Conservation (phyloP, 2,113 vertebrate species). For the Ameiurus melas region DNA sequence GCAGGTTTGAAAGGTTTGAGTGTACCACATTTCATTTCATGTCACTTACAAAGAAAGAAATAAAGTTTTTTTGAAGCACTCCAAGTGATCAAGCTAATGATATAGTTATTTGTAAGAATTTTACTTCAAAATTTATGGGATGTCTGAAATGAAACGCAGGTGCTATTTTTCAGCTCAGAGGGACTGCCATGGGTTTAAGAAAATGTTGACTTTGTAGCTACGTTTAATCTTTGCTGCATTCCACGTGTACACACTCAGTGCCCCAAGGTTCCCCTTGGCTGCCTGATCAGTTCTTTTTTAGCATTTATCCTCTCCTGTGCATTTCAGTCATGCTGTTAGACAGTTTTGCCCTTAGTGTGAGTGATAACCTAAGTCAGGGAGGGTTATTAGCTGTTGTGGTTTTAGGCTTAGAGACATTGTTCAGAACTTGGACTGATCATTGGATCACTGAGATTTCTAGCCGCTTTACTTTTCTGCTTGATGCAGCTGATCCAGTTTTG, state of each 20-base stretch:
- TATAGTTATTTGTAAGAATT: slow-evolving; percentile 67
- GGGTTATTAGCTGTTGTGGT: slow-evolving; percentile 40
- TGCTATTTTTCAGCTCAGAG: slow-evolving; percentile 49
- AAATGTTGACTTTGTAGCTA: slow-evolving; percentile 2
- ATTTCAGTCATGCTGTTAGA: slow-evolving; percentile 36
- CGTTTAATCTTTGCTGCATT: slow-evolving; percentile 33
- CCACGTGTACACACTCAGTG: slow-evolving; percentile 24
- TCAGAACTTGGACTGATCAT: slow-evolving; percentile 8
- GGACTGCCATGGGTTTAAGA: slow-evolving; percentile 39
- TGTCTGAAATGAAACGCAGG: slow-evolving; percentile 65
- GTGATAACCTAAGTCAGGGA: slow-evolving; percentile 13
- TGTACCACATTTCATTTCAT: slow-evolving; percentile 11
- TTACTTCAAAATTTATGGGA: slow-evolving; percentile 26
- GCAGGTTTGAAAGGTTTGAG: neutral
- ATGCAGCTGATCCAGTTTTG: neutral
- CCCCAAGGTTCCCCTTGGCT: slow-evolving; percentile 31
- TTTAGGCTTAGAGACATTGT: slow-evolving; percentile 3
- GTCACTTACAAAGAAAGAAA: neutral
- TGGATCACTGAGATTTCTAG: slow-evolving; percentile 10
- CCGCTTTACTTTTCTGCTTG: neutral
- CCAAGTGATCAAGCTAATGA: slow-evolving; percentile 68
- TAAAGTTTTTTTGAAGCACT: slow-evolving; percentile 61
- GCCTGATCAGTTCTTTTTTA: slow-evolving; percentile 38
- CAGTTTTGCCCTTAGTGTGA: slow-evolving; percentile 19
- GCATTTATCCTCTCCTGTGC: slow-evolving; percentile 10